Evolutionary conservation across 92 coral and sea anemone genomes (phyloP).

Genomic region (Phenganax stokvisi): DNA sequence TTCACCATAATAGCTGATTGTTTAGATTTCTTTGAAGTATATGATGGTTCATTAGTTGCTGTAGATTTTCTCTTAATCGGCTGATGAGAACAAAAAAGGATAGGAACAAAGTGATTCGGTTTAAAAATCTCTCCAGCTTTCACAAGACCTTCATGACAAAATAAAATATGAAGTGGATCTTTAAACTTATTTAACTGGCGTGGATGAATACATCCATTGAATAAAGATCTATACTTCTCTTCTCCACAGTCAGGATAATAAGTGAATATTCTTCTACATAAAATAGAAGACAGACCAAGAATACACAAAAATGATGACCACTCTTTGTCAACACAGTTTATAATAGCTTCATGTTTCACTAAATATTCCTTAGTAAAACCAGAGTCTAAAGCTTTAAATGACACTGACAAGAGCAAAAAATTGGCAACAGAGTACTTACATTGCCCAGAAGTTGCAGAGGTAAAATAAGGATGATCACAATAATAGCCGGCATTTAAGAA

Average conservation of each 20-base stretch:
- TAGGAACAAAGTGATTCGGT: conserved; percentile 6
- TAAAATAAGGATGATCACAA: too few species aligned
- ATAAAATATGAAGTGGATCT: too few species aligned
- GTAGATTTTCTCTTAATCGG: not conserved
- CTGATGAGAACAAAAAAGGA: not conserved
- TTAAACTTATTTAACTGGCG: too few species aligned
- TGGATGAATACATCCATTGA: too few species aligned
- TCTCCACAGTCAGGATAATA: not conserved
- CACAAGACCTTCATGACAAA: too few species aligned
- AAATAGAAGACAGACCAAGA: not conserved
- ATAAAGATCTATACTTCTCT: not conserved
- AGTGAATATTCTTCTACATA: not conserved
- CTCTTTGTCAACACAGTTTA: not conserved
- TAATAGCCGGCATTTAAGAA: too few species aligned
- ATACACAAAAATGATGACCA: not conserved
- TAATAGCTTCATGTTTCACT: not conserved
- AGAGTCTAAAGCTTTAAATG: not conserved
- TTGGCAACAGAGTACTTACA: too few species aligned
- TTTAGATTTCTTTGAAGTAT: not conserved
- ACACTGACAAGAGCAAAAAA: not conserved
- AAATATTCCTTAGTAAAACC: not conserved
- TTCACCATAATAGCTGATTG: too few species aligned
- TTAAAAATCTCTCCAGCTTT: not conserved
- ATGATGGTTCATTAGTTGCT: not conserved
- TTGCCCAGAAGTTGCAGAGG: too few species aligned